phyloP scores from a whole-genome alignment of 2,113 vertebrate species.

The Mola mola region DNA sequence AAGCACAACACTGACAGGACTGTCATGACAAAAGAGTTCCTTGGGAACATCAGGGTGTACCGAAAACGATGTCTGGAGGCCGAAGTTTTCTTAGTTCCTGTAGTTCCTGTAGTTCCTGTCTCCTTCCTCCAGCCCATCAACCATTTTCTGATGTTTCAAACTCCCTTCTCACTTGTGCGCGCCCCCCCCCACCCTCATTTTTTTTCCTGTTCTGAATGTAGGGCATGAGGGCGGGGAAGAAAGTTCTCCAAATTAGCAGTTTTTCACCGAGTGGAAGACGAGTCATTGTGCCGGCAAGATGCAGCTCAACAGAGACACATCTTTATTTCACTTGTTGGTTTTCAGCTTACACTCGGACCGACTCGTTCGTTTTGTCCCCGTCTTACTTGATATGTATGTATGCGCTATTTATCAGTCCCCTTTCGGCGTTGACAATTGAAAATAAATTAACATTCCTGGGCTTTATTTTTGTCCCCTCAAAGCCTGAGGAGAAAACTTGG shows the following conservation, averaged over 20 bases:
- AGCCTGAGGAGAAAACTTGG: slow-evolving; percentile 78
- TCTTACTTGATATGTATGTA: slow-evolving; percentile 82
- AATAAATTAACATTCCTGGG: slow-evolving; percentile 87
- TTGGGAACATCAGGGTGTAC: slow-evolving; percentile 60
- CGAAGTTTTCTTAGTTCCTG: slow-evolving; percentile 55
- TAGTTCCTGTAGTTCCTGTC: slow-evolving; percentile 32
- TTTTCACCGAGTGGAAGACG: slow-evolving; percentile 62
- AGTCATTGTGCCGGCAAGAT: slow-evolving; percentile 64
- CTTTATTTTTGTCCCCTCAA: slow-evolving; percentile 80
- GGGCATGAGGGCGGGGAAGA: slow-evolving; percentile 59
- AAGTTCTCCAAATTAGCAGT: slow-evolving; percentile 70
- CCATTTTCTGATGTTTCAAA: slow-evolving; percentile 66
- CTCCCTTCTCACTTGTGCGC: slow-evolving; percentile 54
- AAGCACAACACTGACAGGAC: slow-evolving; percentile 70
- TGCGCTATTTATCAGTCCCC: slow-evolving; percentile 76
- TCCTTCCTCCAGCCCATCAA: slow-evolving; percentile 55
- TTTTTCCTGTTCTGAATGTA: slow-evolving; percentile 58
- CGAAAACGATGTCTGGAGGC: slow-evolving; percentile 56
- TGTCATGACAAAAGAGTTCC: slow-evolving; percentile 76
- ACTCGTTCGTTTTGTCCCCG: slow-evolving; percentile 72
- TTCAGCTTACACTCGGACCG: slow-evolving; percentile 69
- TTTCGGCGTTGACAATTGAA: slow-evolving; percentile 78
- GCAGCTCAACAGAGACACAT: slow-evolving; percentile 44
- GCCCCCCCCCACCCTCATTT: too few relatives aligned
- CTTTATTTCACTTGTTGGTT: slow-evolving; percentile 67